A percentile compares a stretch with the other conserved stretches of the same genome.
These are phyloP conservation scores for Ormyrus labotus DNA, from an alignment of 2,888 invertebrate species.

Conservation along the genomic window DNA sequence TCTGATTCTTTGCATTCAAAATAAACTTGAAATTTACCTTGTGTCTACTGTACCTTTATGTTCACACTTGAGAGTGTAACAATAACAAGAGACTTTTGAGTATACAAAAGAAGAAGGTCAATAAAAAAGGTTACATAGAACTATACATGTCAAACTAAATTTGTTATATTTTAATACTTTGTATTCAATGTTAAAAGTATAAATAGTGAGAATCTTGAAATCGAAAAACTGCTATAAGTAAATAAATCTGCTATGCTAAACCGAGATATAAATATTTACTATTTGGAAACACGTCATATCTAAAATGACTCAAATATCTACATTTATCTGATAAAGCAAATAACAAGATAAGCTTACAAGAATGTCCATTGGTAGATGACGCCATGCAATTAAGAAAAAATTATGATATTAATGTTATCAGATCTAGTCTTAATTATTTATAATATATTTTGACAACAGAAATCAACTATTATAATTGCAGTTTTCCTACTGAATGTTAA, in stretches of 20 bases:
- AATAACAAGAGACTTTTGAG: slow-evolving; percentile 33
- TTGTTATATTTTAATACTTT: not conserved
- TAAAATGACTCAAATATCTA: slow-evolving; percentile 47
- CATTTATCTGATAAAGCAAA: slow-evolving; percentile 50
- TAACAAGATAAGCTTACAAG: slow-evolving; percentile 56
- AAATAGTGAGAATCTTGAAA: too few species aligned
- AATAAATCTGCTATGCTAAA: slow-evolving; percentile 20
- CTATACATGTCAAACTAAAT: slow-evolving; percentile 19
- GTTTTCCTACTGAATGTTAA: not conserved
- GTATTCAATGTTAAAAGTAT: too few species aligned
- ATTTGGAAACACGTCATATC: slow-evolving; percentile 37
- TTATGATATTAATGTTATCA: slow-evolving; percentile 44
- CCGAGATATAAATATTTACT: slow-evolving; percentile 30
- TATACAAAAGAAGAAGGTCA: slow-evolving; percentile 27
- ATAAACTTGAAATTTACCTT: too few species aligned
- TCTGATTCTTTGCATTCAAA: too few species aligned
- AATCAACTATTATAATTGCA: slow-evolving; percentile 1
- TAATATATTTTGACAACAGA: slow-evolving; percentile 1
- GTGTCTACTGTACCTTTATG: not conserved
- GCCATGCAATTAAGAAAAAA: slow-evolving; percentile 50
- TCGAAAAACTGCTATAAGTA: not conserved
- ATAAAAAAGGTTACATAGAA: slow-evolving; percentile 26
- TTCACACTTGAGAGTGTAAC: slow-evolving; percentile 7
- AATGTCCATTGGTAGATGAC: slow-evolving; percentile 46
- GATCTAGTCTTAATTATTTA: not conserved